A percentile compares a stretch with the other conserved stretches of the same genome.
These are phyloP conservation scores for Ceratosolen solmsi DNA, from an alignment of 1,140 invertebrate genomes.

Conservation along the genomic window DNA sequence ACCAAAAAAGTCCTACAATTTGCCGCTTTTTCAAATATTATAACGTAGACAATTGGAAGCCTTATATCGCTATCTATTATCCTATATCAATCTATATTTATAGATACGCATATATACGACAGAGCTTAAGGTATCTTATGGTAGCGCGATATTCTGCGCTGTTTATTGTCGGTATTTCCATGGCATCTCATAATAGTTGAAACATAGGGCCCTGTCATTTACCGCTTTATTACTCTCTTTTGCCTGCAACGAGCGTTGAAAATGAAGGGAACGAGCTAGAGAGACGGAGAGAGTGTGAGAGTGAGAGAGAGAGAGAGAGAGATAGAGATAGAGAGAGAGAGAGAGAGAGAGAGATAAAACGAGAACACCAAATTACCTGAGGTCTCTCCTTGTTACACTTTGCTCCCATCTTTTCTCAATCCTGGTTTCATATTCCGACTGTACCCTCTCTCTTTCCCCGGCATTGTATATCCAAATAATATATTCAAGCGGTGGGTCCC, in stretches of 20 bases:
- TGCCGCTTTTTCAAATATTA: background rate
- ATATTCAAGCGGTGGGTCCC: background rate
- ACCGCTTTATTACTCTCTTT: constrained; percentile 27
- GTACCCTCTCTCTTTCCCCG: too few relatives aligned
- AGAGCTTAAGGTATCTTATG: constrained; percentile 1
- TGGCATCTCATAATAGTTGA: background rate
- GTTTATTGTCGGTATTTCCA: constrained; percentile 18
- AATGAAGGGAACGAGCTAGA: background rate
- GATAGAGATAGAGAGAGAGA: background rate
- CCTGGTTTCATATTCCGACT: background rate
- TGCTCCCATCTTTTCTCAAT: background rate
- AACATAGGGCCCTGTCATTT: constrained; percentile 13
- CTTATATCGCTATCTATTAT: background rate
- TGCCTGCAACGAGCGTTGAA: background rate
- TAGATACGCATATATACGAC: background rate
- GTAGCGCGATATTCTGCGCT: background rate
- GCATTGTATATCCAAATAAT: background rate
- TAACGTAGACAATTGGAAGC: background rate
- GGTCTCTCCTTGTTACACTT: background rate
- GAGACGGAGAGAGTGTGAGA: too few relatives aligned
- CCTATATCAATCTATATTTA: too few relatives aligned
- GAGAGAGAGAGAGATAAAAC: too few relatives aligned
- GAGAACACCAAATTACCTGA: constrained; percentile 31
- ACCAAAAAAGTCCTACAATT: background rate
- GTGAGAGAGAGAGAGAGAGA: background rate